Conservation (phyloP, 2,113 vertebrate genomes). For the Ammodramus savannarum region DNA sequence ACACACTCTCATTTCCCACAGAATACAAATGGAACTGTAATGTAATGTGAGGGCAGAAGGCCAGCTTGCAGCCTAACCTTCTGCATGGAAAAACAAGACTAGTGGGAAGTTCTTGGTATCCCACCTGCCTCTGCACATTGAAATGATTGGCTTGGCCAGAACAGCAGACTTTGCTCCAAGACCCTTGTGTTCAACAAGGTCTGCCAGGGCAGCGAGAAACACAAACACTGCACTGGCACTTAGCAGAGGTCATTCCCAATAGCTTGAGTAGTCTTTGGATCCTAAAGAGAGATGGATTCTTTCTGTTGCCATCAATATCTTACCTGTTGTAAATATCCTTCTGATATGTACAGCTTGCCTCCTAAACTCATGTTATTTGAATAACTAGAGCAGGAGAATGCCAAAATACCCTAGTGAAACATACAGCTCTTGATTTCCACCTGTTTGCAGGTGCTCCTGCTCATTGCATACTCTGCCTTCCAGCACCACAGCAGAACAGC, state of each 20-base stretch:
- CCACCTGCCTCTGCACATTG: background rate
- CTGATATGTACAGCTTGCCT: background rate
- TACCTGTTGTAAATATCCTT: background rate
- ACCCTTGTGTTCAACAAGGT: background rate
- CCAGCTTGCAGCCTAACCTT: background rate
- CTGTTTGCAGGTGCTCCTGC: background rate
- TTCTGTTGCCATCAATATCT: background rate
- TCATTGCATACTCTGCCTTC: background rate
- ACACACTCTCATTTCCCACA: background rate
- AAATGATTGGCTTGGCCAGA: background rate
- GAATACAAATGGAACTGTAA: background rate
- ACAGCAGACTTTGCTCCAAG: background rate
- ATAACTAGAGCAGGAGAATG: background rate
- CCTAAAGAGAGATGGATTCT: background rate
- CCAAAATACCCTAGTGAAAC: background rate
- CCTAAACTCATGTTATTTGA: background rate
- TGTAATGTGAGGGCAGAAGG: background rate
- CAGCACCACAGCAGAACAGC: rapidly evolving
- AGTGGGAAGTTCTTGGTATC: background rate
- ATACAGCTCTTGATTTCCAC: background rate
- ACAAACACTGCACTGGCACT: background rate
- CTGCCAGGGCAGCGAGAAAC: rapidly evolving
- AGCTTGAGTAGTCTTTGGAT: background rate
- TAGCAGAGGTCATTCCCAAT: background rate
- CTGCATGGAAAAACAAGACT: background rate